phyloP scores from a whole-genome alignment of 2,113 vertebrate genomes.

The Nicator chloris region DNA sequence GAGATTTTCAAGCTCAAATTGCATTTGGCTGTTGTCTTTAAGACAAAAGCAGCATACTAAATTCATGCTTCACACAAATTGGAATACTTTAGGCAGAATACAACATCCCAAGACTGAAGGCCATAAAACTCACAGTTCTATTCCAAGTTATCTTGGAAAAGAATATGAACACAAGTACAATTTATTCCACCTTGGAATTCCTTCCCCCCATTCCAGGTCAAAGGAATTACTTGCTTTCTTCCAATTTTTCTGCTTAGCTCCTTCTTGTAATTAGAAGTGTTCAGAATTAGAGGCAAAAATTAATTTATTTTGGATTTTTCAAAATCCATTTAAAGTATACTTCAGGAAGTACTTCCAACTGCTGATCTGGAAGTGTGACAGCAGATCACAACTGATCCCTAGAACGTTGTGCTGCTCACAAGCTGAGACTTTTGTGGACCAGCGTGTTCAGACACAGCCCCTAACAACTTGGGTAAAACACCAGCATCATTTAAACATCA shows the following conservation, averaged over 20 bases:
- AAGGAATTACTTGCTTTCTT: not conserved
- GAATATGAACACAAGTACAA: not conserved
- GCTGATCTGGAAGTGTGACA: not conserved
- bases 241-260: not conserved
- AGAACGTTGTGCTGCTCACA: not conserved
- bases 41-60: not conserved
- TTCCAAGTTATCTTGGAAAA: not conserved
- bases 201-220: not conserved
- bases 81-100: not conserved
- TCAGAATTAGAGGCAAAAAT: not conserved
- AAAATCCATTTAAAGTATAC: not conserved
- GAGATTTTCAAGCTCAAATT: not conserved
- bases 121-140: not conserved
- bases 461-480: rapidly evolving
- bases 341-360: not conserved
- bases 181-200: not conserved
- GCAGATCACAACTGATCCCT: not conserved
- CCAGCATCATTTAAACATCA: not conserved
- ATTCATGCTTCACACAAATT: not conserved
- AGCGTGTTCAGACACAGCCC: not conserved
- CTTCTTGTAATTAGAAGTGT: not conserved
- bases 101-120: not conserved
- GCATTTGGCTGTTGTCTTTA: not conserved
- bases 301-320: not conserved
- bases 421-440: not conserved